phyloP scores from a whole-genome alignment of 2,888 invertebrate species.

The Oligia fasciuncula region DNA sequence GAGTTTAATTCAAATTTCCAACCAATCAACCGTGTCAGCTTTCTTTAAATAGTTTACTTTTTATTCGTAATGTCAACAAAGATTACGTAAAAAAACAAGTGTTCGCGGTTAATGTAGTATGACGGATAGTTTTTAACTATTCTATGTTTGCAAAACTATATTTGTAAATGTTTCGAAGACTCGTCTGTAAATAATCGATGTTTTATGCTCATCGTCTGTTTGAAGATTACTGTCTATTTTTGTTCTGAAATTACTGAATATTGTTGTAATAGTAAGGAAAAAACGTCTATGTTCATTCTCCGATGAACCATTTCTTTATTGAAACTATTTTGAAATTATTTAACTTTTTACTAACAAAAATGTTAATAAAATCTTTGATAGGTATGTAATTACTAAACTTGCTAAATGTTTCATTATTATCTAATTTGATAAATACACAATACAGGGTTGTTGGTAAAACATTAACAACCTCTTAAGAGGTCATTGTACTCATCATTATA shows the following conservation, averaged over 20 bases:
- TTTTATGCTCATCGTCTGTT: conserved; percentile 23
- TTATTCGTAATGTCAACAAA: conserved; percentile 32
- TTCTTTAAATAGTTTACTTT: conserved; percentile 3
- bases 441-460: no score
- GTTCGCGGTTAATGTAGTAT: conserved; percentile 32
- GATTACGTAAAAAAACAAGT: conserved; percentile 41
- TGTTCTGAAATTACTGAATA: background rate
- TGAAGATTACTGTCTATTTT: conserved; percentile 5
- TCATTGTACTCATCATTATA: no score
- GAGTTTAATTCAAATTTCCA: background rate
- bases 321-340: background rate
- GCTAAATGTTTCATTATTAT: background rate
- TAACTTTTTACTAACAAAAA: background rate
- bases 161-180: conserved; percentile 30
- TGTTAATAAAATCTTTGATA: background rate
- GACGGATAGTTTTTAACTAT: conserved; percentile 17
- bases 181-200: conserved; percentile 45
- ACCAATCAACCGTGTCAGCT: background rate
- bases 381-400: background rate
- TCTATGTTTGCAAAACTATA: conserved; percentile 28
- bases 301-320: background rate
- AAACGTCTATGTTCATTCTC: background rate
- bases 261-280: conserved; percentile 5
- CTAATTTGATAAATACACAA: no score
- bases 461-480: no score